phyloP scores from a whole-genome alignment of 2,888 invertebrate species.

The Ganaspis brasiliensis region DNA sequence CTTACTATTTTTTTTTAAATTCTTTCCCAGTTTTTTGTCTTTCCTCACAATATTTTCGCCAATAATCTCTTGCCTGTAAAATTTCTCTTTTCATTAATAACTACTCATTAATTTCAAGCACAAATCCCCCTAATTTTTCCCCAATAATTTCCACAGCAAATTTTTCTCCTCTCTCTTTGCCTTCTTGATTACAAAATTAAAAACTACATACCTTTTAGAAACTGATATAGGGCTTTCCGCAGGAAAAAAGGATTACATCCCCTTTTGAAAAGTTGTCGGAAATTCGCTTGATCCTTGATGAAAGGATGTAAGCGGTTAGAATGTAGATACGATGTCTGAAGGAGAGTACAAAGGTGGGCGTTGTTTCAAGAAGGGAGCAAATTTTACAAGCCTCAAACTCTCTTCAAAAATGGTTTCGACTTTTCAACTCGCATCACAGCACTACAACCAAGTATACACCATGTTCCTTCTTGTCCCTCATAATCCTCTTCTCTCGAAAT shows the following conservation, averaged over 20 bases:
- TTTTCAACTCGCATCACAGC: background rate
- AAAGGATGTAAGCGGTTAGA: constrained; percentile 56
- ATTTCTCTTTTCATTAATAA: too few relatives aligned
- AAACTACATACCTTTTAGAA: too few relatives aligned
- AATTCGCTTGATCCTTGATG: constrained; percentile 60
- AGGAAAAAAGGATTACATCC: constrained; percentile 4
- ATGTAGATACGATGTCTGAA: constrained; percentile 57
- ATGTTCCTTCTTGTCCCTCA: constrained; percentile 56
- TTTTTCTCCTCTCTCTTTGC: too few relatives aligned
- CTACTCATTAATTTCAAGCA: too few relatives aligned
- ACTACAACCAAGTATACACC: constrained; percentile 68
- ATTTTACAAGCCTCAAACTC: constrained; percentile 60
- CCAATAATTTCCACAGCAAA: too few relatives aligned
- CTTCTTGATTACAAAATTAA: too few relatives aligned
- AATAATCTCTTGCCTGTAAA: too few relatives aligned
- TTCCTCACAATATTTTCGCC: too few relatives aligned
- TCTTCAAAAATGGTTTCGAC: constrained; percentile 61
- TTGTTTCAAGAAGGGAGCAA: constrained; percentile 42
- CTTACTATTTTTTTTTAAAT: too few relatives aligned
- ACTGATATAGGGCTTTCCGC: too few relatives aligned
- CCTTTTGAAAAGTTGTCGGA: constrained; percentile 47
- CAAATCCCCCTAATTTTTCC: too few relatives aligned
- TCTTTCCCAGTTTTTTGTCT: too few relatives aligned
- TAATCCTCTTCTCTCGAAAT: constrained; percentile 51
- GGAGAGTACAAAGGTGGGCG: constrained; percentile 35